Evolutionary conservation across 2,888 invertebrate species (phyloP), one percentile per base, ranked within the genome.

Genomic region (Macrosoma leucophasiata): DNA sequence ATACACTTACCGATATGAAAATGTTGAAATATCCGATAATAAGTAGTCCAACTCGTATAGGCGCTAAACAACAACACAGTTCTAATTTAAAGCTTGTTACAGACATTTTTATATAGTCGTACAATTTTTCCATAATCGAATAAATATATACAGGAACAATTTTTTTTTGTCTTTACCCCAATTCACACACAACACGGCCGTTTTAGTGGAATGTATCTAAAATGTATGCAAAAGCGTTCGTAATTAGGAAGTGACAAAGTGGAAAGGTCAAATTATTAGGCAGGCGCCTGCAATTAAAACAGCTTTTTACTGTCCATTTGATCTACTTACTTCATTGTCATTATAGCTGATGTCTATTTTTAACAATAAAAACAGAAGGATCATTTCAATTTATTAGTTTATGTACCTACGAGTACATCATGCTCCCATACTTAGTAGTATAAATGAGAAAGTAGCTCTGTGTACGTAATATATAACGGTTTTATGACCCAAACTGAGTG

Each of bases 161-260:
- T n/a, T 13, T 18, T 21, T 20, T n/a, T n/a, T n/a, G n/a, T n/a
- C n/a, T n/a, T n/a, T n/a, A n/a, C n/a, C n/a, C n/a, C n/a, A n/a
- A n/a, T n/a, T n/a, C 26, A 19, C 29, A 27, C 32, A 11, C 10
- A 11, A 12, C 36, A 8, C 26, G 32, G 26, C 14, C 33, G 40
- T 41, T 42, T 31, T 34, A 34, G 25, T 33, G 32, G 50, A 53
- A 48, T 53, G 47, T 39, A 41, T 22, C 48, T 36, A 49, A 58
- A 56, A 46, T 48, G 42, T 29, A 32, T 21, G 34, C 33, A 21
- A 37, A 52, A 50, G 37, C 35, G 36, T 73, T 72, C 33, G 36
- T 72, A 74, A 76, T 73, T 59, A 76, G 76, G 76, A 77, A 64
- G 67, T 46, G 14, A 33, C 37, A 55, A 48, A 67, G 67, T 69